Conservation (phyloP, 2,888 invertebrate species). For the Patella depressa region DNA sequence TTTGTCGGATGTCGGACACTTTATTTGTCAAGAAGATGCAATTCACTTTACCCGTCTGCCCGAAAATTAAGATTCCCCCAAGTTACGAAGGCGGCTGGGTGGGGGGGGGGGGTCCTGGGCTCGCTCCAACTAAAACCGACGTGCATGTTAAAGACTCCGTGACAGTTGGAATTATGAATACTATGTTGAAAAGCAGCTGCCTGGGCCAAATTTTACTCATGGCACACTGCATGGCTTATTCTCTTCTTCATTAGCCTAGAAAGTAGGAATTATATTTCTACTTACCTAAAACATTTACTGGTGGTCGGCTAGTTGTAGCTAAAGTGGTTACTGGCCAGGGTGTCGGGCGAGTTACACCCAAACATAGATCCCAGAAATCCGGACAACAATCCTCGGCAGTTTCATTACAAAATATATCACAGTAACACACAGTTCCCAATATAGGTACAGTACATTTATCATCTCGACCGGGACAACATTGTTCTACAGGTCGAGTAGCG, state of each 20-base stretch:
- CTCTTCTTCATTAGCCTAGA: neutral
- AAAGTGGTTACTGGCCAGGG: conserved; percentile 29
- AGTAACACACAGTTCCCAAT: conserved; percentile 88
- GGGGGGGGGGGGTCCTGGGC: too few species aligned
- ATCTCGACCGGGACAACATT: conserved; percentile 79
- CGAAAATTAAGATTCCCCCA: too few species aligned
- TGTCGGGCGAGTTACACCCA: conserved; percentile 68
- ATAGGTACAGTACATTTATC: conserved; percentile 88
- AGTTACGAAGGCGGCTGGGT: too few species aligned
- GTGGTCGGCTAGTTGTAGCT: conserved; percentile 27
- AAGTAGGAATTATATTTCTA: neutral
- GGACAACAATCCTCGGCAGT: conserved; percentile 90
- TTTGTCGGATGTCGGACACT: too few species aligned
- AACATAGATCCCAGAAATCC: conserved; percentile 86
- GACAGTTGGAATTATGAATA: too few species aligned
- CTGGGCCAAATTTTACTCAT: too few species aligned
- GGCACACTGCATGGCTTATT: too few species aligned
- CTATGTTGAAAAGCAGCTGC: too few species aligned
- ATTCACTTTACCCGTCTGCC: too few species aligned
- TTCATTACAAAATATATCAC: conserved; percentile 92
- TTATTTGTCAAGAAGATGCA: too few species aligned
- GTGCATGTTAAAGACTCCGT: too few species aligned
- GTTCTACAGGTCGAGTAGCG: conserved; percentile 41
- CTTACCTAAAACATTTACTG: conserved; percentile 17
- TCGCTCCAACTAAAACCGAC: too few species aligned